Evolutionary conservation across 1,140 invertebrate species (phyloP), one percentile per base, ranked within the genome.

Genomic region (Drosophila azteca): DNA sequence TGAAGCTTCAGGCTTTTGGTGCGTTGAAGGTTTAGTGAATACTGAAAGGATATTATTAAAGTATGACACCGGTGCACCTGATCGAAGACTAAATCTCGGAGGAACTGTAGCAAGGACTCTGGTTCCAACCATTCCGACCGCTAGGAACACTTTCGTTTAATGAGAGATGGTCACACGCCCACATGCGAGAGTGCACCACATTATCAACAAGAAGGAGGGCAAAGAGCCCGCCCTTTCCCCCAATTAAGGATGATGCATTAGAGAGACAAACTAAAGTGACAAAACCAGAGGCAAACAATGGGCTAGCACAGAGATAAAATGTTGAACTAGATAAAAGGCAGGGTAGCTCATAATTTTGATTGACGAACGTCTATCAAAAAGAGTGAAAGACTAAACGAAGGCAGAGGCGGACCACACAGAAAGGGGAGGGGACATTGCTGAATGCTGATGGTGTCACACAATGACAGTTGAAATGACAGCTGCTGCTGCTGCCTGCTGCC

Each of bases 341-440:
- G 61, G 70, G 59, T 48, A 62, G 50, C 8, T 53, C 70, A 83
- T 78, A 68, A 85, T 77, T 75, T 83, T 83, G 82, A 85, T 85
- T 85, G 82, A 72, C 82, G 88, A 88, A 76, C 66, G 69, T 87
- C 81, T 65, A 82, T 85, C 74, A 78, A 53, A 53, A 77, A 76
- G 49, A 45, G 52, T 60, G 45, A 54, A 75, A 75, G 54, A 45
- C 51, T 48, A 58, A 49, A 24, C 57, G 62, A 57, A 66, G 31
- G 26, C 46, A 46, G 44, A 20, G 31, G 26, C 46, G 51, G 44
- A 24, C 7, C 17, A 51, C 4, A 22, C 22, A 22, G 22, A 22
- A 2, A 2, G 22, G 22, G 1, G 22, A 43, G 54, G 39, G 17
- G 41, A 41, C 49, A 39, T 29, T 17, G 39, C 26, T 70, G 51